Evolutionary conservation across 2,797 vertebrate species (phyloP), one percentile per base, ranked within the genome.

Genomic region (Channa striata): DNA sequence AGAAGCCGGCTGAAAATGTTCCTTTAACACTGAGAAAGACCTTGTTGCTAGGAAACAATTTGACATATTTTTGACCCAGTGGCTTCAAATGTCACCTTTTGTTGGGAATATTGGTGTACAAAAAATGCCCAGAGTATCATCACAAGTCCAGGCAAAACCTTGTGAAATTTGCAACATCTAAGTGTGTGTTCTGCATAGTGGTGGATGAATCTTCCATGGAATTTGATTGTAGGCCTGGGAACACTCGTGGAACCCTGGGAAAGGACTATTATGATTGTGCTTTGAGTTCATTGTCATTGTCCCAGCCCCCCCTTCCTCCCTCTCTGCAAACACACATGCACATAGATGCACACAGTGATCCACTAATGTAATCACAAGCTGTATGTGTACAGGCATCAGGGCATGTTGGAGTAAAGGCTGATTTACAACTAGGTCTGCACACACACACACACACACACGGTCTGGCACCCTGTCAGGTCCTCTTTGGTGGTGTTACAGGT

Each of bases 211-310:
- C 60, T 68, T 43, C 72, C 20, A 9, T 59, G 68, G 73, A 78
- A 77, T 85, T 70, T 78, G 52, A 78, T 59, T 13, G 62, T 11
- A n/a, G 59, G 34, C 51, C 19, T 12, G 10, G 14, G 39, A 54
- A 77, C 40, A 33, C 66, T 77, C 39, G 30, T n/a, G 37, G 77
- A 86, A 51, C 80, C 70, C 70, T 80, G 70, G 81, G 74, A 81
- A 83, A 86, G 76, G 43, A 77, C 73, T 81, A 76, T 75, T 79
- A 75, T 85, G 68, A 83, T 79, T 76, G 77, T 53, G 67, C 63
- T 81, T 74, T 83, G 73, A 46, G 59, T 53, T 62, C 59, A 70
- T 56, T 36, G 3, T 64, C 68, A 83, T 81, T 86, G 83, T 82
- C 57, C 20, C 33, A n/a, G 17, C 8, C 19, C 16, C 5, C 7